Evolutionary conservation across 2,113 vertebrate species (phyloP).

Genomic region (Elgaria multicarinata): DNA sequence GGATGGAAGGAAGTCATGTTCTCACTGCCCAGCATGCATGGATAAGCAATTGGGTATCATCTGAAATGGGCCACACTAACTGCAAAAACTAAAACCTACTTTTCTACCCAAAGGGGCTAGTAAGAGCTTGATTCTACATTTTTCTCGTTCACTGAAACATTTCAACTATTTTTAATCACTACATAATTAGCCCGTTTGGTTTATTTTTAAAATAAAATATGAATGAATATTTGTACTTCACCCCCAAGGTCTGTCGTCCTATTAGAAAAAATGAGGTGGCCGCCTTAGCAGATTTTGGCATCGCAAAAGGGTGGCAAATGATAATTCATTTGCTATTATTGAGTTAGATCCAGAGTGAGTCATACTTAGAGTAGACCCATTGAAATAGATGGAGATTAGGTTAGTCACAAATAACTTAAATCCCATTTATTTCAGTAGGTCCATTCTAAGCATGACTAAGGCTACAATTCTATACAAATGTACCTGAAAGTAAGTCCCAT

Average conservation of each 20-base stretch:
- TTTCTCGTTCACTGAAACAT: neutral
- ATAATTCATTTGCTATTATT: no score
- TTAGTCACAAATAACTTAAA: no score
- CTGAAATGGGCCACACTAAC: neutral
- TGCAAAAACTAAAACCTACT: neutral
- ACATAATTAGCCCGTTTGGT: neutral
- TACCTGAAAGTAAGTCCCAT: no score
- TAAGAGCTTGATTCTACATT: neutral
- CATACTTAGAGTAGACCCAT: no score
- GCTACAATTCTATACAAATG: no score
- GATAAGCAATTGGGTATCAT: neutral
- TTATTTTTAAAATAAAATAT: neutral
- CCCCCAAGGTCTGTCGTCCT: neutral
- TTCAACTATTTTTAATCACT: neutral
- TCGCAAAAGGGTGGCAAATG: no score
- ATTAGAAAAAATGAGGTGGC: no score
- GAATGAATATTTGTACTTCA: accelerated
- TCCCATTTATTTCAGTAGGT: no score
- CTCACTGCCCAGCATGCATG: neutral
- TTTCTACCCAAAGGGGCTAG: neutral
- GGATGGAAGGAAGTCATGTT: neutral
- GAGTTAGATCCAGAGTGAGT: no score
- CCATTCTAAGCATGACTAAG: no score
- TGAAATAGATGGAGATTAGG: no score
- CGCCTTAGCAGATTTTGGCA: no score